Evolutionary conservation across 2,113 vertebrate genomes (phyloP).

Genomic region (Silurus glanis): DNA sequence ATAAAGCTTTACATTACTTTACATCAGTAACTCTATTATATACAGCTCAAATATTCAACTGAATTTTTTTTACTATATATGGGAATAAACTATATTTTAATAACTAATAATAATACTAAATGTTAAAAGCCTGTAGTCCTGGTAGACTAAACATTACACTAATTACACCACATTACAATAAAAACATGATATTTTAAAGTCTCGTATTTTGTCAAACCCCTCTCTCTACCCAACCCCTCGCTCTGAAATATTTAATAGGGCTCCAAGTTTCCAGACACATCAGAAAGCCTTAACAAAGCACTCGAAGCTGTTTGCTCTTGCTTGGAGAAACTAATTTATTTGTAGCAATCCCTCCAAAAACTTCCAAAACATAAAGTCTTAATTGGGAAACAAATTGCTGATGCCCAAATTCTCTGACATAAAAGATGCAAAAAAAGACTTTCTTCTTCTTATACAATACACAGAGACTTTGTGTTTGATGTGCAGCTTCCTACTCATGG

Average conservation of each 20-base stretch:
- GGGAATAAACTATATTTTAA: background rate
- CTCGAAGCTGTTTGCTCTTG: slow-evolving; percentile 2
- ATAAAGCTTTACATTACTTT: background rate
- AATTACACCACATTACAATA: background rate
- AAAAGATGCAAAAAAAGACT: background rate
- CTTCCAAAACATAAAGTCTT: slow-evolving; percentile 26
- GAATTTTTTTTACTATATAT: background rate
- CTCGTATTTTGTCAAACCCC: background rate
- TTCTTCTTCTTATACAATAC: background rate
- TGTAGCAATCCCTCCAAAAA: slow-evolving; percentile 19
- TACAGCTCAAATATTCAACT: background rate
- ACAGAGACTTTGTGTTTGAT: slow-evolving; percentile 32
- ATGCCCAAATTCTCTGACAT: slow-evolving; percentile 3
- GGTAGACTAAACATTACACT: background rate
- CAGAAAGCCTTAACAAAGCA: background rate
- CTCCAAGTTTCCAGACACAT: background rate
- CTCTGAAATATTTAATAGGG: background rate
- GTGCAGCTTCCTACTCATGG: slow-evolving; percentile 37
- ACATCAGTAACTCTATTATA: too few relatives aligned
- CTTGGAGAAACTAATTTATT: slow-evolving; percentile 23
- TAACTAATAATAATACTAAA: background rate
- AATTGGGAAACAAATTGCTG: background rate
- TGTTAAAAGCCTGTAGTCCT: background rate
- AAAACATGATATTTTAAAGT: background rate
- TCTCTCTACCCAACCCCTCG: background rate